Evolutionary conservation across 92 coral and sea anemone species (phyloP).

Genomic region (Meandrina meandrites): DNA sequence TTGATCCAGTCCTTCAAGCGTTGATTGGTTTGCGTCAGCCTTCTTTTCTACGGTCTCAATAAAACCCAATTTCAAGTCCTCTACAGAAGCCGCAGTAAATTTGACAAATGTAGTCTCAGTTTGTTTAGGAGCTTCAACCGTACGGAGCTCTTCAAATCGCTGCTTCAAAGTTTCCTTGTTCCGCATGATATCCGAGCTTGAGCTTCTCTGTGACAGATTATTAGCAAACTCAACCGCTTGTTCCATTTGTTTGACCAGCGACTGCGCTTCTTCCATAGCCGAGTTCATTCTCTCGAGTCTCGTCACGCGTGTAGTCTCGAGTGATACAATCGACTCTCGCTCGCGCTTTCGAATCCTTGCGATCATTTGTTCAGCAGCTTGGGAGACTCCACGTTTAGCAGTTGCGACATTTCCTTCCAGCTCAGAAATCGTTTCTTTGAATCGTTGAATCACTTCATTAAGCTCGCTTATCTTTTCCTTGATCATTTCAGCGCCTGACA

Average conservation of each 20-base stretch:
- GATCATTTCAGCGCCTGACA: background rate
- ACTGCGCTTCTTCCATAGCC: background rate
- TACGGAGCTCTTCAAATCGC: no score
- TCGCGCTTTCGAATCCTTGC: background rate
- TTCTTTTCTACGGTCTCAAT: no score
- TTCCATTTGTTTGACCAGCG: background rate
- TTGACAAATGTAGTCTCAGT: no score
- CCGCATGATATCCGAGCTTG: no score
- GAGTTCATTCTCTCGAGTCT: background rate
- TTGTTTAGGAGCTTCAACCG: no score
- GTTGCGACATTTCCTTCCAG: background rate
- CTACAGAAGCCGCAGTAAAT: no score
- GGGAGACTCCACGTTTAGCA: constrained; percentile 9
- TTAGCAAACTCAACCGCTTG: no score
- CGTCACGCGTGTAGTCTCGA: background rate
- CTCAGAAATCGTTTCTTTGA: background rate
- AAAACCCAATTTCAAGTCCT: no score
- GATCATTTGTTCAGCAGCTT: background rate
- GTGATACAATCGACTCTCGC: background rate
- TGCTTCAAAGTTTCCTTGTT: no score
- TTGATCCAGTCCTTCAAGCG: no score
- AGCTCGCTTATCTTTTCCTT: background rate
- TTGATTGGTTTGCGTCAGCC: no score
- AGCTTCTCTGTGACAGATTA: no score
- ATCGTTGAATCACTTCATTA: background rate